A percentile compares a stretch with the other conserved stretches of the same genome.
These are phyloP conservation scores for Barnardius zonarius DNA, from an alignment of 2,113 vertebrate genomes.

Conservation along the genomic window DNA sequence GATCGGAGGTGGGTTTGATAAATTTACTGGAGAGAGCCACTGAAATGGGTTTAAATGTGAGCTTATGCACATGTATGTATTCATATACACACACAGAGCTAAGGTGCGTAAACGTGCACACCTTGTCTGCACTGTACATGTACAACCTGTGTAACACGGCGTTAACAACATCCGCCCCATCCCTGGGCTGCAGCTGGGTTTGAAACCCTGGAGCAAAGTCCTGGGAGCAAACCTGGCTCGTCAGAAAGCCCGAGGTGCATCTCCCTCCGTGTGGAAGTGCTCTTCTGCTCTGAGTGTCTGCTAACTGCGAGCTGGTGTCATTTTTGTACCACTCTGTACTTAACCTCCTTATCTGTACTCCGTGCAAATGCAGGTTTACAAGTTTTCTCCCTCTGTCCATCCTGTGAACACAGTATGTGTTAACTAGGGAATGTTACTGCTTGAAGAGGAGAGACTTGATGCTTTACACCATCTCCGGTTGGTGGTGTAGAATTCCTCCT, in stretches of 20 bases:
- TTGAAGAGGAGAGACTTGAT: not conserved
- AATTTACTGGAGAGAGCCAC: not conserved
- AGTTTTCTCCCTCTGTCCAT: not conserved
- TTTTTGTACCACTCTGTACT: not conserved
- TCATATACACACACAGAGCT: too few relatives aligned
- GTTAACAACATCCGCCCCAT: not conserved
- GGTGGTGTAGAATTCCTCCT: not conserved
- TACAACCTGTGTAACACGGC: too few relatives aligned
- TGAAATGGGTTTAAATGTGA: not conserved
- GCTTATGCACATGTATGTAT: not conserved
- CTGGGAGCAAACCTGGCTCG: not conserved
- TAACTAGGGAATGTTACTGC: not conserved
- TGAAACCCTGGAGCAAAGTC: not conserved
- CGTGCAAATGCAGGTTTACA: fast-evolving
- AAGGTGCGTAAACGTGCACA: fast-evolving
- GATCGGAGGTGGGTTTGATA: not conserved
- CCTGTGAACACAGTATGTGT: not conserved
- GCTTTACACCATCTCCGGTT: not conserved
- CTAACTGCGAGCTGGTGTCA: not conserved
- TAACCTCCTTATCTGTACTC: not conserved
- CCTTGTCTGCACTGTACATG: not conserved
- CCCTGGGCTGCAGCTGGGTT: not conserved
- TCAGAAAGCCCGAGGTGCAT: not conserved
- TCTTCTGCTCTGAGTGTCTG: not conserved
- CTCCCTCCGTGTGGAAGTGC: not conserved